These are phyloP conservation scores for Graptemys geographica DNA, from an alignment of 2,797 vertebrate species.

Conservation along the genomic window DNA sequence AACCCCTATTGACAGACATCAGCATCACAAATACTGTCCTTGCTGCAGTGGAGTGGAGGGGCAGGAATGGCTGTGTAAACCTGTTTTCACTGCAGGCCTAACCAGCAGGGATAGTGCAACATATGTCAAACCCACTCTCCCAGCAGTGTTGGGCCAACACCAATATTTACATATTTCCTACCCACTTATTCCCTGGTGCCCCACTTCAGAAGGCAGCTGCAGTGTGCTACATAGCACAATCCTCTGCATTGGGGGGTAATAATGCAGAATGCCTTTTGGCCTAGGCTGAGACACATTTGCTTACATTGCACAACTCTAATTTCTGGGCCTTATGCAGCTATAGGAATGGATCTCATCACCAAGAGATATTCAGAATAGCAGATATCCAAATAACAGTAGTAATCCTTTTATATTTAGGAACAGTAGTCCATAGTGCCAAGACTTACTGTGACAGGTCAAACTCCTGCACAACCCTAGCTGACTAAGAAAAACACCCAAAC, in stretches of 20 bases:
- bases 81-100: background rate
- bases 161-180: background rate
- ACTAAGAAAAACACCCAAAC: background rate
- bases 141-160: background rate
- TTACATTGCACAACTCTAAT: background rate
- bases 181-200: background rate
- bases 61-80: background rate
- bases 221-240: background rate
- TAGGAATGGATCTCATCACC: background rate
- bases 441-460: background rate
- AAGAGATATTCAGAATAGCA: background rate
- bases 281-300: background rate
- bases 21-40: background rate
- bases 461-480: background rate
- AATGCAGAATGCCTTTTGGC: background rate
- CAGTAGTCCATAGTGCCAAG: background rate
- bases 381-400: background rate
- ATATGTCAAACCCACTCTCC: background rate
- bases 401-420: background rate
- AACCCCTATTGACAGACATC: background rate
- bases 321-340: background rate
- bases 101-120: background rate
- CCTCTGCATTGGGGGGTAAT: background rate
- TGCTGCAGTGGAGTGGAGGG: background rate
- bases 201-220: background rate